Conservation (phyloP, 35 echinoderm and acorn worm species). For the Apostichopus japonicus region DNA sequence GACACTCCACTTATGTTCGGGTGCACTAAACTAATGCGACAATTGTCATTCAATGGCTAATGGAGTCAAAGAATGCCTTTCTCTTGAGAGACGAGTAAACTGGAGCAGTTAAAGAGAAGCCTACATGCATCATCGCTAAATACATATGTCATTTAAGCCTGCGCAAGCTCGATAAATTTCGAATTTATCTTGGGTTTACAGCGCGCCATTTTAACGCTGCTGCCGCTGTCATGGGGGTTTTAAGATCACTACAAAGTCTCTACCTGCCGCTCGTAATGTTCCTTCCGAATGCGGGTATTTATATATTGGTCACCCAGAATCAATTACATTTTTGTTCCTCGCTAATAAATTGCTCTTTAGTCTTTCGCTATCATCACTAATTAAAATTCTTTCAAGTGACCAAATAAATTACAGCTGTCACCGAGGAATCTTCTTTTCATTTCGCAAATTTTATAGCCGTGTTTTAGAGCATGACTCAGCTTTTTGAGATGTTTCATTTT, state of each 20-base stretch:
- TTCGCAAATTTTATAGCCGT: background rate
- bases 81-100: conserved; percentile 2
- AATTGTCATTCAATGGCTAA: conserved; percentile 46
- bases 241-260: background rate
- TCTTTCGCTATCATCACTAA: conserved; percentile 51
- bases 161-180: conserved; percentile 24
- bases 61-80: conserved; percentile 7
- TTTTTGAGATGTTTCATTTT: background rate
- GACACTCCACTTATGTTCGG: conserved; percentile 55
- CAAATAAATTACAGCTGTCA: conserved; percentile 52
- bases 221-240: background rate
- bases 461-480: background rate
- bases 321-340: background rate
- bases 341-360: conserved; percentile 47
- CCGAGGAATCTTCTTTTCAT: background rate
- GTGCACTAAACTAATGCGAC: conserved; percentile 39
- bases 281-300: too few relatives aligned
- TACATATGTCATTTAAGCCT: conserved; percentile 39
- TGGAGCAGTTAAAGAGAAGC: background rate
- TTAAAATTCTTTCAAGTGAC: conserved; percentile 55
- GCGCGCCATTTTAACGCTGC: background rate
- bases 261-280: background rate
- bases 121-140: conserved; percentile 34
- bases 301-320: conserved; percentile 8
- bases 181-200: conserved; percentile 8